phyloP scores from a whole-genome alignment of 2,888 invertebrate species.

The Ariolimax columbianus region DNA sequence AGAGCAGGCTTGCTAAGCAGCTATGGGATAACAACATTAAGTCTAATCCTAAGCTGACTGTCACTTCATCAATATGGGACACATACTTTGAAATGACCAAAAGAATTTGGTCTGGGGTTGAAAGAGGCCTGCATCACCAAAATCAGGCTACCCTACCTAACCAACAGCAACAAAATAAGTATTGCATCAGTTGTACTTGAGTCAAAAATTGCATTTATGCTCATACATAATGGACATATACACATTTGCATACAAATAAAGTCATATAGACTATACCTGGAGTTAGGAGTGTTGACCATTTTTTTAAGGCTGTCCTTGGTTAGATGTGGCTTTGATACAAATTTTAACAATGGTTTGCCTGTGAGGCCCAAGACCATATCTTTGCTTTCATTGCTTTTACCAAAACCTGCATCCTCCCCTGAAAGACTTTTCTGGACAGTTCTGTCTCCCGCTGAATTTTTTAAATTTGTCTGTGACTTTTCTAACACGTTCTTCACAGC shows the following conservation, averaged over 20 bases:
- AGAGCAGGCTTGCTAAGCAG: too few relatives aligned
- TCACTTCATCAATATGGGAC: too few relatives aligned
- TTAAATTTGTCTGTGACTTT: background rate
- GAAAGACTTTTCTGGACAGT: background rate
- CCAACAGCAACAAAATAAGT: too few relatives aligned
- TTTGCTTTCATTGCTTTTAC: background rate
- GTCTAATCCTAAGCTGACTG: too few relatives aligned
- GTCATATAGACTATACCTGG: constrained; percentile 47
- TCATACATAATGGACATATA: too few relatives aligned
- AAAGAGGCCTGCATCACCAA: too few relatives aligned
- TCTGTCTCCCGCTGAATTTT: background rate
- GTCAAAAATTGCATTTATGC: too few relatives aligned
- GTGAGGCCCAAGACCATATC: background rate
- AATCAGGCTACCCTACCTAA: too few relatives aligned
- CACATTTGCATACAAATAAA: background rate
- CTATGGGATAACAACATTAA: too few relatives aligned
- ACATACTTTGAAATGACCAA: too few relatives aligned
- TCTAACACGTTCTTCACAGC: constrained; percentile 6
- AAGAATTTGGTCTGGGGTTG: too few relatives aligned
- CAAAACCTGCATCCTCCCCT: background rate
- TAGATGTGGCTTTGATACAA: constrained; percentile 7
- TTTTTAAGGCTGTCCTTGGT: constrained; percentile 61
- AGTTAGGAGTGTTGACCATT: constrained; percentile 72
- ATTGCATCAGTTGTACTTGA: too few relatives aligned
- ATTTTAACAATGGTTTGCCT: background rate